Conservation (phyloP, 2,888 invertebrate species). For the Agonopterix alstromeriana region DNA sequence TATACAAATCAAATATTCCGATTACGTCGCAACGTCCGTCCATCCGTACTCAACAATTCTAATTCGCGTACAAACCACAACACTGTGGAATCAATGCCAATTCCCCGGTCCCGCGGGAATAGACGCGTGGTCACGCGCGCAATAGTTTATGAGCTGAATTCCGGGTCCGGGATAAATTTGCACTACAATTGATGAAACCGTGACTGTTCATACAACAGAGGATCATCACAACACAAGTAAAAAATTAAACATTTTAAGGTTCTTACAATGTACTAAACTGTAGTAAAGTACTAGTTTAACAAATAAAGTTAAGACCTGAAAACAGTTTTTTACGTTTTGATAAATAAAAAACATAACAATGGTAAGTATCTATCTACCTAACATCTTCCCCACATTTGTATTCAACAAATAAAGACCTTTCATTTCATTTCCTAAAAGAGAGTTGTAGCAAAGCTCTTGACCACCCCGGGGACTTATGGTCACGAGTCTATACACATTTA, state of each 20-base stretch:
- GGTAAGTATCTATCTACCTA: too few species aligned
- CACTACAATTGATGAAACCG: not conserved
- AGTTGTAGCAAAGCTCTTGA: too few species aligned
- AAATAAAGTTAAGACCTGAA: too few species aligned
- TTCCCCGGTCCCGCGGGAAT: slow-evolving; percentile 18
- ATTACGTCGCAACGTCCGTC: not conserved
- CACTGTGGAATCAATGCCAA: slow-evolving; percentile 20
- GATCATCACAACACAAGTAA: not conserved
- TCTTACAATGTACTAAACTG: too few species aligned
- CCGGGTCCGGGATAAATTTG: not conserved
- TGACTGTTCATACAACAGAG: not conserved
- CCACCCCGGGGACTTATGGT: too few species aligned
- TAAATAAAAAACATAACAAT: too few species aligned
- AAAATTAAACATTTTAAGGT: not conserved
- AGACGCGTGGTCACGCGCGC: slow-evolving; percentile 3
- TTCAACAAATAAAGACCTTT: too few species aligned
- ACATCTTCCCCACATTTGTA: too few species aligned
- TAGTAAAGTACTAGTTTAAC: too few species aligned
- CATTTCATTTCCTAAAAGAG: too few species aligned
- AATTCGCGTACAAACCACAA: slow-evolving; percentile 14
- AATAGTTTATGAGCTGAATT: slow-evolving; percentile 14
- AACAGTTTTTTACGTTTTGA: not conserved
- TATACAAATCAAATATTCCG: too few species aligned
- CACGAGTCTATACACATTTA: too few species aligned
- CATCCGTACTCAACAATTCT: not conserved